phyloP scores from a whole-genome alignment of 2,888 invertebrate species.

The Tineola bisselliella region DNA sequence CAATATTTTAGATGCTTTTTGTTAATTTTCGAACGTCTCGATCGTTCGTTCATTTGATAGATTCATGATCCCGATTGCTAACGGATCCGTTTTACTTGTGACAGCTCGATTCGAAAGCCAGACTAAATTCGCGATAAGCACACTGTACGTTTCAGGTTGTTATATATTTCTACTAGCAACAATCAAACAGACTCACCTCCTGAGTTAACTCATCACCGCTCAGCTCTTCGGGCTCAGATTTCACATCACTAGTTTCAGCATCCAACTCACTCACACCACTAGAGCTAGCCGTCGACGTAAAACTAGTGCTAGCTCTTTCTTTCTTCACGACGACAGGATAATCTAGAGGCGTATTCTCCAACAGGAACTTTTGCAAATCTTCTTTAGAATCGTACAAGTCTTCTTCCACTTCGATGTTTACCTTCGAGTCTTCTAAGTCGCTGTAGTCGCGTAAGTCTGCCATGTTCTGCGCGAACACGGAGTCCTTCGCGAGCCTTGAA shows the following conservation, averaged over 20 bases:
- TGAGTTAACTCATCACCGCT: conserved; percentile 61
- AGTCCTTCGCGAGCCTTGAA: conserved; percentile 43
- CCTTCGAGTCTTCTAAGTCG: conserved; percentile 46
- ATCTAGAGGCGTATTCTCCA: conserved; percentile 56
- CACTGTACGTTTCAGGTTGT: too few species aligned
- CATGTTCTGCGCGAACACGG: conserved; percentile 67
- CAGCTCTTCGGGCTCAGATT: conserved; percentile 55
- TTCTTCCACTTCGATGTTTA: conserved; percentile 47
- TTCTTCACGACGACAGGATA: conserved; percentile 46
- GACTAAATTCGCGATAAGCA: too few species aligned
- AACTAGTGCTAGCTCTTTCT: conserved; percentile 61
- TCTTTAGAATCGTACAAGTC: conserved; percentile 41
- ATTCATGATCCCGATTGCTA: too few species aligned
- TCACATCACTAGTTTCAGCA: conserved; percentile 36
- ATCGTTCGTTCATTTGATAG: too few species aligned
- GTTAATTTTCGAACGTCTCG: too few species aligned
- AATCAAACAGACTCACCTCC: conserved; percentile 41
- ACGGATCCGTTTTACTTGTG: too few species aligned
- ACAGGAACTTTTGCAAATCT: conserved; percentile 47
- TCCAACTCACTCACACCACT: conserved; percentile 57
- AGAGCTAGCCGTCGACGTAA: conserved; percentile 51
- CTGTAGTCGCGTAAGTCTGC: conserved; percentile 68
- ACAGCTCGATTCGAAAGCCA: too few species aligned
- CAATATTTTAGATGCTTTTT: too few species aligned
- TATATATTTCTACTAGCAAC: too few species aligned